Percentiles rank a stretch among this genome's conserved stretches.
These are phyloP conservation scores for Halcyon badia DNA, from an alignment of 2,797 vertebrate genomes.

Conservation along the genomic window DNA sequence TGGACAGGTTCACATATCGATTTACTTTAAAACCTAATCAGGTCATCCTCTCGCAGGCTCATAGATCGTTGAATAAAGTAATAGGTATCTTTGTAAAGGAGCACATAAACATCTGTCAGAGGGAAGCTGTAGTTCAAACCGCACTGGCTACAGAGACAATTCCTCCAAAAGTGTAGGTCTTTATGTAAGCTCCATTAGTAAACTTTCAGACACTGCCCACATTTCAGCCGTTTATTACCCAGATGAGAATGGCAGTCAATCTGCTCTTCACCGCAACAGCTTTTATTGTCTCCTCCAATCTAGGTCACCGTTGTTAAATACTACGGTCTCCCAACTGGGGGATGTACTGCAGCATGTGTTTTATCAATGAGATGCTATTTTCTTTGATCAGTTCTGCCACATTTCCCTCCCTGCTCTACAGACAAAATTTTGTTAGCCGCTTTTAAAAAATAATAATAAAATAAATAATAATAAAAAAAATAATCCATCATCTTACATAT, in stretches of 20 bases:
- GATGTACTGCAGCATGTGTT: background rate
- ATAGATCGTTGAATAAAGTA: slow-evolving; percentile 62
- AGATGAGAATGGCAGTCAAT: slow-evolving; percentile 83
- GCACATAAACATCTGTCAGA: slow-evolving; percentile 32
- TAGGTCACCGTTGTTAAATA: slow-evolving; percentile 85
- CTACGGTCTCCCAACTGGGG: slow-evolving; percentile 10
- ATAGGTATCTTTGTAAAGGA: slow-evolving; percentile 16
- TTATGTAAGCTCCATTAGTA: slow-evolving; percentile 76
- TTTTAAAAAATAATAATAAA: background rate
- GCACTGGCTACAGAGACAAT: slow-evolving; percentile 59
- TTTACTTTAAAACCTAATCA: slow-evolving; percentile 67
- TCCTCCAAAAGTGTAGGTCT: slow-evolving; percentile 29
- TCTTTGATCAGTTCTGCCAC: slow-evolving; percentile 31
- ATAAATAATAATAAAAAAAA: background rate
- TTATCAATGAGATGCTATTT: slow-evolving; percentile 31
- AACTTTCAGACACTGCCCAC: slow-evolving; percentile 76
- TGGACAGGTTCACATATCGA: slow-evolving; percentile 64
- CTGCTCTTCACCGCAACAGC: slow-evolving; percentile 83
- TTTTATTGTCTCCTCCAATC: slow-evolving; percentile 84
- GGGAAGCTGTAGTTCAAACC: slow-evolving; percentile 1
- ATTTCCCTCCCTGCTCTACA: background rate
- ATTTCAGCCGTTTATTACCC: slow-evolving; percentile 79
- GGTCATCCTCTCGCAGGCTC: slow-evolving; percentile 49
- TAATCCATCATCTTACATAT: background rate
- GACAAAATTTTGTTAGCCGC: slow-evolving; percentile 3